Evolutionary conservation across 2,888 invertebrate species (phyloP).

Genomic region (Digitonthophagus gazella): DNA sequence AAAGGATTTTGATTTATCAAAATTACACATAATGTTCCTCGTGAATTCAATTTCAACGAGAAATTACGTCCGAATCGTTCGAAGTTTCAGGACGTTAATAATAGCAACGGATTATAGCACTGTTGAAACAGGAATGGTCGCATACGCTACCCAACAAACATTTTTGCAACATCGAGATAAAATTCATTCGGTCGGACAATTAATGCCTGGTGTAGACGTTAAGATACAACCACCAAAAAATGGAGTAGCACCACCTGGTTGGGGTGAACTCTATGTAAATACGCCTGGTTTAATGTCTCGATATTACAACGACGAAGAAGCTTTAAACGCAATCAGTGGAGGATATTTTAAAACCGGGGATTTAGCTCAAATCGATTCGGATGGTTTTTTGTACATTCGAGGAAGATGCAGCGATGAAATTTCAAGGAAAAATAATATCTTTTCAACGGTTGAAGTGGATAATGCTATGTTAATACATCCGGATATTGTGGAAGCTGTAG

Average conservation of each 20-base stretch:
- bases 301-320: conserved; percentile 39
- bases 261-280: conserved; percentile 41
- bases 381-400: conserved; percentile 42
- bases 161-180: conserved; percentile 33
- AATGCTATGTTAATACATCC: conserved; percentile 40
- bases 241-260: conserved; percentile 33
- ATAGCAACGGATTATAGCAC: conserved; percentile 40
- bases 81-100: conserved; percentile 35
- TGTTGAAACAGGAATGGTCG: conserved; percentile 41
- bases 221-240: conserved; percentile 40
- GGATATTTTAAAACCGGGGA: conserved; percentile 45
- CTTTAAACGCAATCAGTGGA: conserved; percentile 34
- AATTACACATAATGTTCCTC: conserved; percentile 39
- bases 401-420: conserved; percentile 41
- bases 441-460: conserved; percentile 38
- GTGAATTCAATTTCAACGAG: conserved; percentile 39
- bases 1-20: conserved; percentile 42
- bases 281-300: conserved; percentile 42
- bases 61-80: conserved; percentile 34
- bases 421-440: conserved; percentile 28
- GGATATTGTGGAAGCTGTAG: conserved; percentile 37
- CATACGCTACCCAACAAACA: conserved; percentile 32
- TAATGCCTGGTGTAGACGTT: conserved; percentile 37
- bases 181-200: conserved; percentile 38
- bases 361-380: conserved; percentile 39